A percentile compares a stretch with the other conserved stretches of the same genome.
Evolutionary conservation across 2,888 invertebrate species (phyloP).

Genomic region (Athalia circularis): DNA sequence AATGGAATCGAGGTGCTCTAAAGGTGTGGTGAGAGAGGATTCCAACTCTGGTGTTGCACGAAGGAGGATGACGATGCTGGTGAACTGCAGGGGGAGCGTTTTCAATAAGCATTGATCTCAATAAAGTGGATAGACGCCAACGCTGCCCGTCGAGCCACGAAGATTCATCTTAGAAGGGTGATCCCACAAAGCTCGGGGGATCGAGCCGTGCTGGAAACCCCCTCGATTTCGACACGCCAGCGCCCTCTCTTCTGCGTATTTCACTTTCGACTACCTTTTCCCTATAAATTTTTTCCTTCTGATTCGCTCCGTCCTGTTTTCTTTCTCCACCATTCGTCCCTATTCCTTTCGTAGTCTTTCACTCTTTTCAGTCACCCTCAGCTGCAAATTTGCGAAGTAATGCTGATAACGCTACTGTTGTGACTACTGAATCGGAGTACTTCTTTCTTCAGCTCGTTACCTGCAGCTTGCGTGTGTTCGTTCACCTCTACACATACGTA

Average conservation of each 20-base stretch:
- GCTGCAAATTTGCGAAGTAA: slow-evolving; percentile 39
- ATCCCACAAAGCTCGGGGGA: slow-evolving; percentile 46
- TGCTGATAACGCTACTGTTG: slow-evolving; percentile 30
- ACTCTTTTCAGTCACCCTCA: not conserved
- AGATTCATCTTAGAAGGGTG: slow-evolving; percentile 50
- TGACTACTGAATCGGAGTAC: not conserved
- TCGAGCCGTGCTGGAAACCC: slow-evolving; percentile 38
- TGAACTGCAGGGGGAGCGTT: slow-evolving; percentile 52
- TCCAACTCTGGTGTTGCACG: slow-evolving; percentile 20
- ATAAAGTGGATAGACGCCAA: slow-evolving; percentile 62
- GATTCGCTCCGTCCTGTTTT: not conserved
- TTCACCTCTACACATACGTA: too few species aligned
- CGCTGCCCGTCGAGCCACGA: slow-evolving; percentile 48
- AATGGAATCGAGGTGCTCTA: slow-evolving; percentile 23
- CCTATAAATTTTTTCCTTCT: not conserved
- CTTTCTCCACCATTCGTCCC: not conserved
- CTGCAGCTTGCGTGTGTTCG: too few species aligned
- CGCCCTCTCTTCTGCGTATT: slow-evolving; percentile 35
- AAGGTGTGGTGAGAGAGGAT: slow-evolving; percentile 12
- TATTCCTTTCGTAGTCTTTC: not conserved
- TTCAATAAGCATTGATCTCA: slow-evolving; percentile 64
- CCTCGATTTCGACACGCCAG: slow-evolving; percentile 40
- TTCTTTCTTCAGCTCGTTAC: not conserved
- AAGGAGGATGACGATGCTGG: slow-evolving; percentile 32
- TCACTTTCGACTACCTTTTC: slow-evolving; percentile 24